Percentiles rank a stretch among this genome's conserved stretches.
These are phyloP conservation scores for Listronotus bonariensis DNA, from an alignment of 1,140 invertebrate genomes.

Conservation along the genomic window DNA sequence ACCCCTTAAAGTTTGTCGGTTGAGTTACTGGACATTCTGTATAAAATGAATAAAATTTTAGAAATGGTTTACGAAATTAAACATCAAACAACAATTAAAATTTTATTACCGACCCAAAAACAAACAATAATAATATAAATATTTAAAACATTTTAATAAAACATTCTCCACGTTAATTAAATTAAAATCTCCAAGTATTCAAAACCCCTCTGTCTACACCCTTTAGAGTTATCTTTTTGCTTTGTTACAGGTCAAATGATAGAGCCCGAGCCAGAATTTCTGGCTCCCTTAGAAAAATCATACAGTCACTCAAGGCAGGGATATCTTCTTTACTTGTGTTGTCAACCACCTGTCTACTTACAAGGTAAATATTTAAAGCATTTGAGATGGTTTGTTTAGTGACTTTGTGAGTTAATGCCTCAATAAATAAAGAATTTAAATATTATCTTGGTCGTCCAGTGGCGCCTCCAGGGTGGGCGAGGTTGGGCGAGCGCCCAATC, in stretches of 20 bases:
- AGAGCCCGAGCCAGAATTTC: slow-evolving; percentile 73
- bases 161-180: slow-evolving; percentile 24
- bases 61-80: too few relatives aligned
- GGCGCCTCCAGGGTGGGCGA: too few relatives aligned
- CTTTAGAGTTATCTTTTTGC: slow-evolving; percentile 48
- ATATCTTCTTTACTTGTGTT: slow-evolving; percentile 85
- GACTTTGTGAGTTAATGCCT: background rate
- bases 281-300: slow-evolving; percentile 84
- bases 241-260: slow-evolving; percentile 56
- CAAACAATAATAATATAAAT: slow-evolving; percentile 12
- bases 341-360: slow-evolving; percentile 84
- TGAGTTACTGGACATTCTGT: too few relatives aligned
- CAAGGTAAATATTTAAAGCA: slow-evolving; percentile 66
- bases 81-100: too few relatives aligned
- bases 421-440: background rate
- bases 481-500: too few relatives aligned
- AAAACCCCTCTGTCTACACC: slow-evolving; percentile 28
- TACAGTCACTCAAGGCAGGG: slow-evolving; percentile 83
- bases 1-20: too few relatives aligned
- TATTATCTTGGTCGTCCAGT: too few relatives aligned
- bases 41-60: too few relatives aligned
- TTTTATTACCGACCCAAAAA: too few relatives aligned
- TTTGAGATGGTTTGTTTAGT: slow-evolving; percentile 12
- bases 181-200: slow-evolving; percentile 35
- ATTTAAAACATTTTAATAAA: slow-evolving; percentile 15